Conservation (phyloP, 2,797 vertebrate species). For the Phoxinus dragarum region DNA sequence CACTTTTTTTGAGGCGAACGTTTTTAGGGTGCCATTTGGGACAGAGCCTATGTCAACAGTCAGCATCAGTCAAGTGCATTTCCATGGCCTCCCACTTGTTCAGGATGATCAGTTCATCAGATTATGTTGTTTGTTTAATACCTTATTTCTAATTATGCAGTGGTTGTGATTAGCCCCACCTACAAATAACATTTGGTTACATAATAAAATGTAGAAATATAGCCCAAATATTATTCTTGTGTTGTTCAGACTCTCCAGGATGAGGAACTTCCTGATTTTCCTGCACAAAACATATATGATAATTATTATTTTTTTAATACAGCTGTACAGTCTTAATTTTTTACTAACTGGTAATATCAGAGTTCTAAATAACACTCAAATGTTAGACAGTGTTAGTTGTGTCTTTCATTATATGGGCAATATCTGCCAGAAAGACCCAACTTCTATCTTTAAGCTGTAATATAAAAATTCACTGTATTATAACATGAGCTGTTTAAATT, state of each 20-base stretch:
- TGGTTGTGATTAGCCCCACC: background rate
- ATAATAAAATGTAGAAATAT: conserved; percentile 1
- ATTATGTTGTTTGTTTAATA: background rate
- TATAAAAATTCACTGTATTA: conserved; percentile 1
- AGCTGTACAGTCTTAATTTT: background rate
- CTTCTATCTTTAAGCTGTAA: background rate
- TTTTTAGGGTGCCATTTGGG: no score
- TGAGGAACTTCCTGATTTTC: background rate
- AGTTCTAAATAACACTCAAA: background rate
- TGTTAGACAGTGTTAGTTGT: background rate
- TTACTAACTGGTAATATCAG: background rate
- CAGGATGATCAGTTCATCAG: background rate
- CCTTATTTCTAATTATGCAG: background rate
- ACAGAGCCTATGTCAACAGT: background rate
- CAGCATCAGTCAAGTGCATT: background rate
- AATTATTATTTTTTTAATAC: background rate
- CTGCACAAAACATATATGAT: background rate
- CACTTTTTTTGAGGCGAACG: no score
- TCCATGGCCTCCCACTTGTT: background rate
- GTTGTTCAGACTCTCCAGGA: background rate
- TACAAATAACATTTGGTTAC: background rate
- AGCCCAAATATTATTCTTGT: background rate
- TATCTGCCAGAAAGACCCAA: background rate
- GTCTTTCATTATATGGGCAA: background rate
- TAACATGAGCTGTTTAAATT: background rate